A percentile compares a stretch with the other conserved stretches of the same genome.
phyloP scores from a whole-genome alignment of 2,888 invertebrate species.

The Rhingia rostrata region DNA sequence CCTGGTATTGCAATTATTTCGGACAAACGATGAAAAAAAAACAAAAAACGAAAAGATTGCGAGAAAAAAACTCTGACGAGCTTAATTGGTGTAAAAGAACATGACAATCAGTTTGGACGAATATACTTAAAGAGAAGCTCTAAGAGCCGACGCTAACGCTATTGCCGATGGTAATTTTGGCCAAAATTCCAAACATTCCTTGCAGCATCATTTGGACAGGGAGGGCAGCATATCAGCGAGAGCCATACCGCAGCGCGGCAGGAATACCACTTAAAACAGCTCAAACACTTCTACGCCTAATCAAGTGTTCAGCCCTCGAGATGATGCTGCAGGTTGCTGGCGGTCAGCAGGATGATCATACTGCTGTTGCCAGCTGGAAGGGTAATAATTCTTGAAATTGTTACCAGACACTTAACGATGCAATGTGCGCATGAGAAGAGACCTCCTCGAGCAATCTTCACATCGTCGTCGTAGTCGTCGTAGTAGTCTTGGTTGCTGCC shows the following conservation, averaged over 20 bases:
- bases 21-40: conserved; percentile 44
- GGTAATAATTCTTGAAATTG: conserved; percentile 75
- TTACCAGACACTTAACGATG: conserved; percentile 75
- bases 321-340: conserved; percentile 66
- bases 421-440: conserved; percentile 73
- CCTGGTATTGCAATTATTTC: conserved; percentile 69
- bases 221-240: conserved; percentile 46
- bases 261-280: conserved; percentile 70
- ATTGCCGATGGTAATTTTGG: conserved; percentile 63
- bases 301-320: conserved; percentile 74
- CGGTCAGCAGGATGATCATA: conserved; percentile 70
- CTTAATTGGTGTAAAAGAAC: conserved; percentile 65
- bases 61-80: conserved; percentile 40
- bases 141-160: conserved; percentile 43
- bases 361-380: conserved; percentile 68
- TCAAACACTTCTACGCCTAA: conserved; percentile 74
- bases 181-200: conserved; percentile 70
- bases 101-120: conserved; percentile 61
- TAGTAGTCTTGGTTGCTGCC: conserved; percentile 22
- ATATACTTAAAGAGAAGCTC: conserved; percentile 25
- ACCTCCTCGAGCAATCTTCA: conserved; percentile 73
- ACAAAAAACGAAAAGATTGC: not conserved
- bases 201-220: conserved; percentile 54
- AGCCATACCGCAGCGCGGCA: conserved; percentile 34
- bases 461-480: conserved; percentile 46